Percentiles rank a stretch among this genome's conserved stretches.
Evolutionary conservation across 1,140 invertebrate species (phyloP).

Genomic region (Elymnias hypermnestra): DNA sequence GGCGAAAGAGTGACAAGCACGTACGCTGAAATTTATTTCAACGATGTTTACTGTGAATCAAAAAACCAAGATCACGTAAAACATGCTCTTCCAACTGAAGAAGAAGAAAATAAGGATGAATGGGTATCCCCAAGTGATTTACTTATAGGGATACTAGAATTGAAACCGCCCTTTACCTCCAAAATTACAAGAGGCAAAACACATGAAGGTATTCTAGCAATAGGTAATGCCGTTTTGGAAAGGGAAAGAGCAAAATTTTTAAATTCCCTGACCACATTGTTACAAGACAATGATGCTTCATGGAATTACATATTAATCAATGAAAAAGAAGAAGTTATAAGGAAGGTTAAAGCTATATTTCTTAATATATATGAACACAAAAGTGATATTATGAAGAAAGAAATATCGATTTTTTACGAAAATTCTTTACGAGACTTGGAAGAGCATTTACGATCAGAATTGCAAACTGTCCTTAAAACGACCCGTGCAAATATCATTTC

Average conservation of each 20-base stretch:
- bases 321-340: slow-evolving; percentile 36
- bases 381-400: slow-evolving; percentile 45
- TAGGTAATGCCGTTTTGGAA: slow-evolving; percentile 47
- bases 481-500: slow-evolving; percentile 41
- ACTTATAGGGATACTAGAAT: slow-evolving; percentile 48
- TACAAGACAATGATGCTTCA: slow-evolving; percentile 49
- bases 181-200: slow-evolving; percentile 62
- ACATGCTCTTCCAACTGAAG: no score
- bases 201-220: slow-evolving; percentile 54
- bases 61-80: no score
- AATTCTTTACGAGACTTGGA: slow-evolving; percentile 48
- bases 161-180: slow-evolving; percentile 60
- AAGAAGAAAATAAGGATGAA: slow-evolving; percentile 20
- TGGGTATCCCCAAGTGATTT: slow-evolving; percentile 64
- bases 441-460: slow-evolving; percentile 43
- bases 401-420: slow-evolving; percentile 52
- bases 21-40: slow-evolving; percentile 55
- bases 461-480: slow-evolving; percentile 33
- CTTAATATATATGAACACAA: slow-evolving; percentile 45
- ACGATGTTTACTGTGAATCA: slow-evolving; percentile 19
- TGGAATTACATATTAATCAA: slow-evolving; percentile 49
- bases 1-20: slow-evolving; percentile 41
- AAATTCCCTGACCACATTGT: slow-evolving; percentile 26
- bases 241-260: slow-evolving; percentile 38
- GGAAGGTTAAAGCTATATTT: slow-evolving; percentile 41